phyloP scores from a whole-genome alignment of 30 jellyfish, hydroid and myxozoan species.

The Cassiopea xamachana region DNA sequence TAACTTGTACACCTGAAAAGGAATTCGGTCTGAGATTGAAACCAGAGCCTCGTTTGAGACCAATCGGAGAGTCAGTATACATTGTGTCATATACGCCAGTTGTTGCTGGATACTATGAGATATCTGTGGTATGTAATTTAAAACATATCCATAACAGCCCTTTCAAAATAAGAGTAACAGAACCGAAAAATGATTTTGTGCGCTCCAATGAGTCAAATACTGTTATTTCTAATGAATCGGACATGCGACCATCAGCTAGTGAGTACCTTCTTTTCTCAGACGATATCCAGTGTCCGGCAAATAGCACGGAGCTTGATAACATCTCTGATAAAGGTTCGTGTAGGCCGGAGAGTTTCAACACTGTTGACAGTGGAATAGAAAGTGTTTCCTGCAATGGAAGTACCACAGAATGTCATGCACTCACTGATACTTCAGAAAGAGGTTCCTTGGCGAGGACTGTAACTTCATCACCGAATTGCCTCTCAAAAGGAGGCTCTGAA shows the following conservation, averaged over 20 bases:
- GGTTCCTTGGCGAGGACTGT: conserved; percentile 6
- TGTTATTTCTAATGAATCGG: conserved; percentile 57
- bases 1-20: conserved; percentile 88
- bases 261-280: conserved; percentile 33
- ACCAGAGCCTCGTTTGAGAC: conserved; percentile 85
- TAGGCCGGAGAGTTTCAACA: conserved; percentile 41
- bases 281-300: conserved; percentile 3
- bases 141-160: conserved; percentile 90
- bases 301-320: neutral
- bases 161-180: conserved; percentile 69
- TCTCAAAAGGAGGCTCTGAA: conserved; percentile 53
- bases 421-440: conserved; percentile 32
- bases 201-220: conserved; percentile 33
- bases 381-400: conserved; percentile 18
- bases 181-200: conserved; percentile 45
- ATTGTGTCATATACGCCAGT: conserved; percentile 91
- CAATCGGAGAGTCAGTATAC: conserved; percentile 82
- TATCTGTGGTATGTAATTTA: conserved; percentile 76
- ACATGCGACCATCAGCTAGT: conserved; percentile 14
- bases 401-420: neutral
- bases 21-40: conserved; percentile 41
- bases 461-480: conserved; percentile 8
- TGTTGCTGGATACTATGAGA: conserved; percentile 80
- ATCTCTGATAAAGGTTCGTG: neutral
- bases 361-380: conserved; percentile 58